Evolutionary conservation across 2,113 vertebrate species (phyloP).

Genomic region (Austrofundulus limnaeus): DNA sequence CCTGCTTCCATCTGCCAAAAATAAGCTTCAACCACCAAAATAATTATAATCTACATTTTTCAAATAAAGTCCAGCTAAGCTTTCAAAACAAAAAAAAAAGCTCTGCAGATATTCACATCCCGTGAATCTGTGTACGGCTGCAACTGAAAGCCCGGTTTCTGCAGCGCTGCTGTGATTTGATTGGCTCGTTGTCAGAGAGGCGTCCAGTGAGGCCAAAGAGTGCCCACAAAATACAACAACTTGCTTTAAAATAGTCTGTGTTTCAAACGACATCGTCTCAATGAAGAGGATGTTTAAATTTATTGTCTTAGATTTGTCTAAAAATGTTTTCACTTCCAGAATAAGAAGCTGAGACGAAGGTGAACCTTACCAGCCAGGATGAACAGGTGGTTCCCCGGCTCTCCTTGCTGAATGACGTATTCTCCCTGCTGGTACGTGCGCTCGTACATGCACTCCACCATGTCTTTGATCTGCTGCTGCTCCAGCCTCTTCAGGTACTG

Average conservation of each 20-base stretch:
- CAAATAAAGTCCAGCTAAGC: background rate
- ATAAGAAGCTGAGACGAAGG: background rate
- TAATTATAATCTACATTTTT: slow-evolving; percentile 7
- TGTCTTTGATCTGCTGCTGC: slow-evolving; percentile 88
- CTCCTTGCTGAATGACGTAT: slow-evolving; percentile 87
- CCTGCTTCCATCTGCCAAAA: slow-evolving; percentile 2
- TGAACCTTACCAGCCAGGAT: slow-evolving; percentile 85
- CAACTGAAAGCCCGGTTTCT: background rate
- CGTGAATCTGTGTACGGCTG: background rate
- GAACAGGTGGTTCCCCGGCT: slow-evolving; percentile 89
- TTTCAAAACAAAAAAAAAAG: background rate
- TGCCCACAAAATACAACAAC: background rate
- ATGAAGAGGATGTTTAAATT: too few species aligned
- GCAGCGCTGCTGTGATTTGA: background rate
- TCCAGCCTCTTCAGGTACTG: slow-evolving; percentile 91
- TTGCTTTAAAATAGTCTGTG: background rate
- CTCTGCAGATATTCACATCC: background rate
- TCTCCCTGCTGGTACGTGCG: slow-evolving; percentile 87
- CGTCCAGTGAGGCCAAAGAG: background rate
- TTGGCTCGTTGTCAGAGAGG: slow-evolving; percentile 17
- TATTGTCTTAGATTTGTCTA: too few species aligned
- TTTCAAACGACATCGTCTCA: too few species aligned
- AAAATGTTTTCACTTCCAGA: too few species aligned
- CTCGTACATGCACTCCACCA: slow-evolving; percentile 95
- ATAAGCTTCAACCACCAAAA: slow-evolving; percentile 15